These are phyloP conservation scores for Agrochola lota DNA, from an alignment of 2,888 invertebrate genomes.

Conservation along the genomic window DNA sequence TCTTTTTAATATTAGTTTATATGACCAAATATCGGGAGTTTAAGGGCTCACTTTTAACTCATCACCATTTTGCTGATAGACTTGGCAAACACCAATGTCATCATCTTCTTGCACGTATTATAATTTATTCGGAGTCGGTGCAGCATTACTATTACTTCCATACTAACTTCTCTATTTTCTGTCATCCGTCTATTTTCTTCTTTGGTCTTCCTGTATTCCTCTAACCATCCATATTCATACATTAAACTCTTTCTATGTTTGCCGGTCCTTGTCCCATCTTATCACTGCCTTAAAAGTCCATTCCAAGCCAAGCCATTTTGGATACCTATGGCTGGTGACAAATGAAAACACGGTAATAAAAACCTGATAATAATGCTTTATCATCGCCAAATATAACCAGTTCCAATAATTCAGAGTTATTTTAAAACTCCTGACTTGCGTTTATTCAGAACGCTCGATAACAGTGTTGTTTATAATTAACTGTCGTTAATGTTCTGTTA, in stretches of 20 bases:
- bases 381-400: neutral
- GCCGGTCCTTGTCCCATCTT: neutral
- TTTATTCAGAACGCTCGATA: constrained; percentile 23
- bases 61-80: neutral
- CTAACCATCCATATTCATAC: too few relatives aligned
- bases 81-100: neutral
- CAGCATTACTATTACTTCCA: neutral
- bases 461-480: constrained; percentile 10
- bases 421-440: neutral
- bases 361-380: neutral
- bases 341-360: neutral
- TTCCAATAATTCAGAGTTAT: neutral
- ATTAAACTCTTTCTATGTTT: neutral
- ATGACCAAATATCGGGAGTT: neutral
- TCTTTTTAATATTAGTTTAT: too few relatives aligned
- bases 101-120: neutral
- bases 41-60: neutral
- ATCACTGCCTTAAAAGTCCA: neutral
- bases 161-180: neutral
- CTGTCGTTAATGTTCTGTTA: constrained; percentile 16
- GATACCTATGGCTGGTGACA: neutral
- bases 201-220: neutral
- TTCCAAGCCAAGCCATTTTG: neutral
- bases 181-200: too few relatives aligned
- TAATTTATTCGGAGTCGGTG: neutral